Evolutionary conservation across 2,113 vertebrate species (phyloP).

Genomic region (Saimiri boliviensis): DNA sequence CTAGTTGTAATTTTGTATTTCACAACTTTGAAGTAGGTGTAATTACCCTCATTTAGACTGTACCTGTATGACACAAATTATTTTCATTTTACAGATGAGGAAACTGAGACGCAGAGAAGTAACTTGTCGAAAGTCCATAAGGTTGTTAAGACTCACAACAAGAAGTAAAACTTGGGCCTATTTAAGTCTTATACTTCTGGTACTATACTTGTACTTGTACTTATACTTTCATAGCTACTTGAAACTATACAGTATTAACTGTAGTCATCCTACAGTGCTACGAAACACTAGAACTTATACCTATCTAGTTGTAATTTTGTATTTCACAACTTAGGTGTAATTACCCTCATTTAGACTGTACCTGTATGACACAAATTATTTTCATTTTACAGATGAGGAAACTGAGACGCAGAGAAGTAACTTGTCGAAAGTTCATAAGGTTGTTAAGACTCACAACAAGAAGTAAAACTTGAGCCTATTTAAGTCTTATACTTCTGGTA

Average conservation of each 20-base stretch:
- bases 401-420: background rate
- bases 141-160: background rate
- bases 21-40: background rate
- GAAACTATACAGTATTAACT: background rate
- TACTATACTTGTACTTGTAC: background rate
- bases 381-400: conserved; percentile 25
- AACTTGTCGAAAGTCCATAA: background rate
- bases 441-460: background rate
- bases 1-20: background rate
- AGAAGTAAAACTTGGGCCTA: background rate
- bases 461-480: background rate
- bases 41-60: background rate
- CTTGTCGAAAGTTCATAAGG: background rate
- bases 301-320: background rate
- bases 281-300: background rate
- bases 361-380: conserved; percentile 22
- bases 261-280: background rate
- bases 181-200: background rate
- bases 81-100: conserved; percentile 20
- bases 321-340: conserved; percentile 5
- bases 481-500: background rate
- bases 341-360: background rate
- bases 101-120: background rate
- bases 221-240: no score
- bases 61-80: conserved; percentile 18